These are phyloP conservation scores for Mesembrinibis cayennensis DNA, from an alignment of 2,113 vertebrate species.

Conservation along the genomic window DNA sequence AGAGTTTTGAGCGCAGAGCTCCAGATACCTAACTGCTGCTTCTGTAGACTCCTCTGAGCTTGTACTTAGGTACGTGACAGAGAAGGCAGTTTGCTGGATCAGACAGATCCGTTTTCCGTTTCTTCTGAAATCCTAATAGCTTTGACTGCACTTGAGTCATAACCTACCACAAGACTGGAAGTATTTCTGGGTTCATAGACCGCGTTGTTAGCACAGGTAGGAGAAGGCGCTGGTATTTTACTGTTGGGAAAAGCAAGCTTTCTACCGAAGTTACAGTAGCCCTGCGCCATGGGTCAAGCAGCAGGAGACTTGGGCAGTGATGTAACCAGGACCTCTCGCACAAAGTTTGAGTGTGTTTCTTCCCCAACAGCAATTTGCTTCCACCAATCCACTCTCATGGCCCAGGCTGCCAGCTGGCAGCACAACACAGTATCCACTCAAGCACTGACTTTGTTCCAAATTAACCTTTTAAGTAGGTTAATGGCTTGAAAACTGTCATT, in stretches of 20 bases:
- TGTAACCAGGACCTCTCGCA: slow-evolving; percentile 16
- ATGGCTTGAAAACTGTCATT: slow-evolving; percentile 59
- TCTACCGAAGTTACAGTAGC: background rate
- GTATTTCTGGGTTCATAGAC: background rate
- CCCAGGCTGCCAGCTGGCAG: slow-evolving; percentile 54
- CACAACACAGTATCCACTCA: slow-evolving; percentile 2
- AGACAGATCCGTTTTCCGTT: background rate
- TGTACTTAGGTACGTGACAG: background rate
- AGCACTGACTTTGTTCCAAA: slow-evolving; percentile 50
- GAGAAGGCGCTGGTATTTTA: background rate
- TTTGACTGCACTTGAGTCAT: background rate
- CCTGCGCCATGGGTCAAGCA: background rate
- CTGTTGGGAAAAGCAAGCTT: slow-evolving; percentile 11
- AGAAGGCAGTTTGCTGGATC: background rate
- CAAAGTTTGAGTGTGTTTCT: slow-evolving; percentile 11
- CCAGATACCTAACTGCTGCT: background rate
- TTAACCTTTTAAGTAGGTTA: slow-evolving; percentile 68
- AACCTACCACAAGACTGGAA: background rate
- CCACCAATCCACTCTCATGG: background rate
- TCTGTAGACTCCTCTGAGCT: background rate
- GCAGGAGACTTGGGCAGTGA: background rate
- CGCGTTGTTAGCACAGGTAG: background rate
- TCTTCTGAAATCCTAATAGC: background rate
- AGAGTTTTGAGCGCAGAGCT: background rate
- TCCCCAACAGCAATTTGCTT: slow-evolving; percentile 24